These are phyloP conservation scores for Diarsia mendica DNA, from an alignment of 2,888 invertebrate genomes.

Conservation along the genomic window DNA sequence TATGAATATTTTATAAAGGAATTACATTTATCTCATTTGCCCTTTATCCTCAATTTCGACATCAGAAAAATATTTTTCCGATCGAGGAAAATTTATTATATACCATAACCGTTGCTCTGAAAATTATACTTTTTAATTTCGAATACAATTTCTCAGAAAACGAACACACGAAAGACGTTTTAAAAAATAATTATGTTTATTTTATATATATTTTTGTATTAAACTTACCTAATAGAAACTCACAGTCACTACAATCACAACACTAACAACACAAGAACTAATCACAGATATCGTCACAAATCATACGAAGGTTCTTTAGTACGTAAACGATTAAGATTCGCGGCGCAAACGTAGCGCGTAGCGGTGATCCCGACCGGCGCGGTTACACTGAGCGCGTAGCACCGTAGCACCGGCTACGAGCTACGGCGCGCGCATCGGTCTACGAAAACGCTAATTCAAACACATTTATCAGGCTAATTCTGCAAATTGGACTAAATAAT, in stretches of 20 bases:
- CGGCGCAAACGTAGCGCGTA: constrained; percentile 74
- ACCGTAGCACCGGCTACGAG: constrained; percentile 70
- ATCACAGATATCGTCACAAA: constrained; percentile 66
- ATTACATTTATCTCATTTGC: background rate
- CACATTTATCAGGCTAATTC: constrained; percentile 89
- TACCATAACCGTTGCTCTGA: constrained; percentile 1
- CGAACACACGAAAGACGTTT: constrained; percentile 7
- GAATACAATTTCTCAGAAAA: background rate
- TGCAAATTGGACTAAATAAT: constrained; percentile 89
- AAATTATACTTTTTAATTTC: constrained; percentile 16
- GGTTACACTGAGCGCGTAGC: constrained; percentile 79
- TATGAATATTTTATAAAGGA: background rate
- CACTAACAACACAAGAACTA: constrained; percentile 59
- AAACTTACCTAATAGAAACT: constrained; percentile 58
- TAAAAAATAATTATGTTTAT: background rate
- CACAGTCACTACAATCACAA: constrained; percentile 62
- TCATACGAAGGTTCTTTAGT: constrained; percentile 59
- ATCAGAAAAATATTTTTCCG: constrained; percentile 1
- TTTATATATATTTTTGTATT: background rate
- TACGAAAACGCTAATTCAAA: constrained; percentile 87
- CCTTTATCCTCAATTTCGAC: constrained; percentile 13
- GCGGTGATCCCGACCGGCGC: constrained; percentile 70
- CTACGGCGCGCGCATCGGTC: constrained; percentile 87
- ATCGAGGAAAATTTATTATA: constrained; percentile 12
- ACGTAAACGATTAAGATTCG: constrained; percentile 62